phyloP scores from a whole-genome alignment of 2,113 vertebrate genomes.

The Hiodon tergisus region DNA sequence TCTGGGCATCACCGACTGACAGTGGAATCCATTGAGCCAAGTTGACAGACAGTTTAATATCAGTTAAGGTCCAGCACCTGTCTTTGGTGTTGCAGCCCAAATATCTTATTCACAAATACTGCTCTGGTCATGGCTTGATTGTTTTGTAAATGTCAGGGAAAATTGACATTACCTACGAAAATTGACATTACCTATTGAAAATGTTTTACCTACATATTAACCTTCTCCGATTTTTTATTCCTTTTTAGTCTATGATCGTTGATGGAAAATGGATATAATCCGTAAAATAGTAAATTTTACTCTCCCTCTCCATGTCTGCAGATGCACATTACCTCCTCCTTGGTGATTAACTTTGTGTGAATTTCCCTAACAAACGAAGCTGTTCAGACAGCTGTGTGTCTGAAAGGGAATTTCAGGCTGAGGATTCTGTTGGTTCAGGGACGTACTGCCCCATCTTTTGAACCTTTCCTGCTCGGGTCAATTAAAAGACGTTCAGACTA shows the following conservation, averaged over 20 bases:
- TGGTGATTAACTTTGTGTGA: background rate
- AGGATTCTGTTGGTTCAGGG: background rate
- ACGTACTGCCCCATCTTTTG: background rate
- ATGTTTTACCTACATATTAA: background rate
- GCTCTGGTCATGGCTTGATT: no score
- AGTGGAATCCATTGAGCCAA: constrained; percentile 1
- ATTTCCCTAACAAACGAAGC: background rate
- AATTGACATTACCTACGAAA: no score
- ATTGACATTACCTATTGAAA: background rate
- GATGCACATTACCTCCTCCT: background rate
- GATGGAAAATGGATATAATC: no score
- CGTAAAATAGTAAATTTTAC: no score
- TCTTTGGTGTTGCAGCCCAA: background rate
- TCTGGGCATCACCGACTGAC: constrained; percentile 1
- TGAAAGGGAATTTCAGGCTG: background rate
- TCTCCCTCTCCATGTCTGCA: no score
- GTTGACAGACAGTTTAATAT: constrained; percentile 3
- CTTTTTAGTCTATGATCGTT: background rate
- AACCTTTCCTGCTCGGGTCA: background rate
- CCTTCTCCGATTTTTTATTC: background rate
- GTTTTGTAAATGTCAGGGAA: no score
- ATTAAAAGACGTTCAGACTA: background rate
- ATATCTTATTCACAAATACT: background rate
- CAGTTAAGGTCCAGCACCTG: background rate
- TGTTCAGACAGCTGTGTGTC: background rate